Conservation (phyloP, 2,113 vertebrate species). For the Athene noctua region DNA sequence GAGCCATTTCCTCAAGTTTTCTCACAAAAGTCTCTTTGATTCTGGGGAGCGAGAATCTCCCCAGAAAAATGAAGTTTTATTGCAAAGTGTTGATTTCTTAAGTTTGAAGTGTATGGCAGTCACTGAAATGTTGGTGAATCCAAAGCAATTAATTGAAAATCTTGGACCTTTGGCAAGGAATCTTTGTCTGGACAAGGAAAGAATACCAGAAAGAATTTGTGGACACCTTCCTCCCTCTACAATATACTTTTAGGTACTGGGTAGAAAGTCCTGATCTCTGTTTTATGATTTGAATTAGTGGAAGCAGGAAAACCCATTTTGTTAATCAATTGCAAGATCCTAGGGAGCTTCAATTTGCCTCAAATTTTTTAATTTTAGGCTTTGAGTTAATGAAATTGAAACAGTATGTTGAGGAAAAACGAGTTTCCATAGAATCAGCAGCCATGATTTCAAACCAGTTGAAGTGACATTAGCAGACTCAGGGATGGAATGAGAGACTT, state of each 20-base stretch:
- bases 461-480: not conserved
- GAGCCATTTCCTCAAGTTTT: not conserved
- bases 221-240: not conserved
- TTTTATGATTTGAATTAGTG: not conserved
- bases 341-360: not conserved
- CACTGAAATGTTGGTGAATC: not conserved
- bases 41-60: not conserved
- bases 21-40: not conserved
- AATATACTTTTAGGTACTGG: not conserved
- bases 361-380: not conserved
- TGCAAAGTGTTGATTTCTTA: not conserved
- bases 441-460: not conserved
- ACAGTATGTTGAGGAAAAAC: not conserved
- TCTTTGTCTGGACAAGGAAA: not conserved
- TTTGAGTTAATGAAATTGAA: not conserved
- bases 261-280: not conserved
- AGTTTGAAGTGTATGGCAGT: not conserved
- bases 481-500: not conserved
- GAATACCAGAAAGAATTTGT: not conserved
- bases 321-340: not conserved
- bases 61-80: not conserved
- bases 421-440: not conserved
- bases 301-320: not conserved
- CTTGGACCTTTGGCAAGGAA: not conserved
- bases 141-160: not conserved